Evolutionary conservation across 2,113 vertebrate genomes (phyloP), one percentile per base, ranked within the genome.

Genomic region (Zosterops pallidus): DNA sequence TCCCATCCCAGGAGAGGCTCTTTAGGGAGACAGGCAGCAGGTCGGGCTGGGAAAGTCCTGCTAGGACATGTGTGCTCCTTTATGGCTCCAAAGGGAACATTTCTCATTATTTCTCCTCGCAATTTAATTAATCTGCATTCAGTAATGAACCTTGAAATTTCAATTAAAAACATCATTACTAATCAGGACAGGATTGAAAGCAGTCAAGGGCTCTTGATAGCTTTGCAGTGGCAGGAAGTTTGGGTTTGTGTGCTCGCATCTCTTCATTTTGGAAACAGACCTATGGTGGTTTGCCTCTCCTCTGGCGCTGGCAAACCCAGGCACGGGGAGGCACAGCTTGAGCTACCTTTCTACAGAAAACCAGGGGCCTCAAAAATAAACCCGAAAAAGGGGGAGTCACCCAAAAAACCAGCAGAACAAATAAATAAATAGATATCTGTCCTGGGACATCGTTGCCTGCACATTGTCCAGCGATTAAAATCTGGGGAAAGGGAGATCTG

Each of bases 111-210:
- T 93, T 97, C 90, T 80, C 78, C 87, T 92, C 21, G 72, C 97
- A 63, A 97, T 97, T 98, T 98, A 98, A 98, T 98, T 98, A 98
- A 98, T 97, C 97, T 96, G 83, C 75, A 55, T 95, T 96, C 97
- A 97, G 93, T 98, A 98, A 98, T 97, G 97, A 98, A 97, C 97
- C 97, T 97, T 97, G 97, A 97, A 97, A 96, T 98, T 97, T 96
- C 97, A 96, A 98, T 98, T 98, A 97, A 98, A 97, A 97, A 95
- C 97, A 97, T 95, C 92, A 91, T 94, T 89, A 78, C 96, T 82
- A 92, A 97, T 95, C 95, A 91, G 95, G 90, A 52, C 95, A 63
- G 94, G 49, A 93, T 94, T 86, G 47, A 77, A 68, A 47, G 12
- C 42, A 76, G 91, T 53, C 39, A 33, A 83, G 85, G 88, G 77